Evolutionary conservation across 2,113 vertebrate species (phyloP).

Genomic region (Chlorodrepanis virens): DNA sequence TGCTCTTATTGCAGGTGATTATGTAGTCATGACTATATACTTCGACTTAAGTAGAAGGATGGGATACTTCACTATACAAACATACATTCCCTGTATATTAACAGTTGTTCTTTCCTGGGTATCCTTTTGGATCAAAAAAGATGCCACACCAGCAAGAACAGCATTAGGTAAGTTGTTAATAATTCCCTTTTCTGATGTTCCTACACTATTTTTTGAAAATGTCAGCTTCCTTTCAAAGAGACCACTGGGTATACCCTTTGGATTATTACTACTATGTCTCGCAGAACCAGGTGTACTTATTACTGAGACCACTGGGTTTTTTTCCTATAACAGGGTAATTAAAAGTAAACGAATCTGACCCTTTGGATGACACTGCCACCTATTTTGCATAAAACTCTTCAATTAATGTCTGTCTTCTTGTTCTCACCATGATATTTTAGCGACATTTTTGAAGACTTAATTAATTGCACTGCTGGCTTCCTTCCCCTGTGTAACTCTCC

Average conservation of each 20-base stretch:
- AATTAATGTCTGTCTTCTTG: not conserved
- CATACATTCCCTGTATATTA: slow-evolving; percentile 95
- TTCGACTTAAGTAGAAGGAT: slow-evolving; percentile 94
- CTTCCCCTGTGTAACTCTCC: not conserved
- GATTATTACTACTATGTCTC: not conserved
- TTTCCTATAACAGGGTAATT: not conserved
- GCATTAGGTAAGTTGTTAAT: slow-evolving; percentile 82
- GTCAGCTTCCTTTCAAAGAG: not conserved
- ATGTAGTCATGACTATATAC: slow-evolving; percentile 95
- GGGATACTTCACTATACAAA: slow-evolving; percentile 98
- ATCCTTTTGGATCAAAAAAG: slow-evolving; percentile 98
- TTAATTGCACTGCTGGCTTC: not conserved
- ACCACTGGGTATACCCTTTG: not conserved
- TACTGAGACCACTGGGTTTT: not conserved
- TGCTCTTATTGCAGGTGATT: slow-evolving; percentile 82
- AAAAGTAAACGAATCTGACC: not conserved
- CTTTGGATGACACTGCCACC: not conserved
- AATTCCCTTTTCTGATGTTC: not conserved
- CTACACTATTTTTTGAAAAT: not conserved
- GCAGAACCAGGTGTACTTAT: not conserved
- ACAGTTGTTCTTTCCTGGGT: slow-evolving; percentile 98
- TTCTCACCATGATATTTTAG: not conserved
- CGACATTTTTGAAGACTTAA: slow-evolving; percentile 21
- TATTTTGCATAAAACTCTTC: not conserved
- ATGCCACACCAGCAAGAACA: slow-evolving; percentile 94